phyloP scores from a whole-genome alignment of 1,140 invertebrate species.

The Mesaphorura yosii region DNA sequence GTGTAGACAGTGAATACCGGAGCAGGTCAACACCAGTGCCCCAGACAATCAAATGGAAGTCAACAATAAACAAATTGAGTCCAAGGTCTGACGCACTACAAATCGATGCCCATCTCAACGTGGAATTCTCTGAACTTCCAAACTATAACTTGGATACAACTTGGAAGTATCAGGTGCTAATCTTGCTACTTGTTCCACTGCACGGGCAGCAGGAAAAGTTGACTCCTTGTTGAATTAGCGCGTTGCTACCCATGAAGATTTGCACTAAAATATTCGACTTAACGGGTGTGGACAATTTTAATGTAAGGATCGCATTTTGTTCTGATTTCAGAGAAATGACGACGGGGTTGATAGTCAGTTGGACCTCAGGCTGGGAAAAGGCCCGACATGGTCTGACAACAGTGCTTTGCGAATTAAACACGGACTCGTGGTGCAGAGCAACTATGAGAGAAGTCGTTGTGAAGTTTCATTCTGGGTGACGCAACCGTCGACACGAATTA shows the following conservation, averaged over 20 bases:
- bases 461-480: slow-evolving; percentile 15
- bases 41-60: slow-evolving; percentile 19
- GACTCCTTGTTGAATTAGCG: no score
- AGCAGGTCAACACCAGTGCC: not conserved
- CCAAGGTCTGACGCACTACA: not conserved
- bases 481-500: slow-evolving; percentile 12
- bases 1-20: slow-evolving; percentile 7
- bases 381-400: slow-evolving; percentile 17
- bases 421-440: not conserved
- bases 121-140: slow-evolving; percentile 24
- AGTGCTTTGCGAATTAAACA: slow-evolving; percentile 15
- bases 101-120: slow-evolving; percentile 20
- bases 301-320: no score
- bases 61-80: slow-evolving; percentile 3
- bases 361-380: slow-evolving; percentile 8
- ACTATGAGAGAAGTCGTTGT: slow-evolving; percentile 9
- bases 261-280: no score
- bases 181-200: slow-evolving; percentile 5
- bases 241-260: no score
- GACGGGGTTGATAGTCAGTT: slow-evolving; percentile 4
- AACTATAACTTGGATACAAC: slow-evolving; percentile 22
- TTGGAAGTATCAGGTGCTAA: slow-evolving; percentile 28
- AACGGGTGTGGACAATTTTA: no score
- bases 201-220: no score
- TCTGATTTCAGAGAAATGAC: slow-evolving; percentile 10